Conservation (phyloP, 1,140 invertebrate genomes). For the Lanistes nyassanus region DNA sequence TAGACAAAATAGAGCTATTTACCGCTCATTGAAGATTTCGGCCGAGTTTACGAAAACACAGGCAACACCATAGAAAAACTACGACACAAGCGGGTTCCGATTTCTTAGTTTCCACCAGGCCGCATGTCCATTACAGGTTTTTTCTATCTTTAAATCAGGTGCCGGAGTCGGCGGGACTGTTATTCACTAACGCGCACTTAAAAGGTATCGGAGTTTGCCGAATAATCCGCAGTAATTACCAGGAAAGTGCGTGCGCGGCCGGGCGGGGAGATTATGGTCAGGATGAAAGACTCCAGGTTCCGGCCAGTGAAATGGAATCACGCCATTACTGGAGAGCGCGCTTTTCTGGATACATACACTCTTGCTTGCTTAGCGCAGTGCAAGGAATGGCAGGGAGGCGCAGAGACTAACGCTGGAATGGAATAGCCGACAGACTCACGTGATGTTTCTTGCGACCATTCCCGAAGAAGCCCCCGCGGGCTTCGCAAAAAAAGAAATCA, state of each 20-base stretch:
- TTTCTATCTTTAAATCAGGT: conserved; percentile 24
- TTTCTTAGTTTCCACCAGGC: not conserved
- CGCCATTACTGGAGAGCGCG: conserved; percentile 16
- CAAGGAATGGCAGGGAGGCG: too few relatives aligned
- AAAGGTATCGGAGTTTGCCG: conserved; percentile 28
- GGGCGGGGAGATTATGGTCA: conserved; percentile 20
- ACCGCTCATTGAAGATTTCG: too few relatives aligned
- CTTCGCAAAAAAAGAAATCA: too few relatives aligned
- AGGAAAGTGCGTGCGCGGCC: conserved; percentile 12
- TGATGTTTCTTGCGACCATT: too few relatives aligned
- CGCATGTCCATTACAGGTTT: conserved; percentile 21
- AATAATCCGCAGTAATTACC: conserved; percentile 27
- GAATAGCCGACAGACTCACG: too few relatives aligned
- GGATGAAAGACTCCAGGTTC: conserved; percentile 26
- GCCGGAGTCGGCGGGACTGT: conserved; percentile 1
- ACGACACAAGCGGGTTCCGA: conserved; percentile 2
- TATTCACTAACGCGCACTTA: conserved; percentile 29
- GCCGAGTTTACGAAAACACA: too few relatives aligned
- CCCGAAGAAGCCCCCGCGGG: too few relatives aligned
- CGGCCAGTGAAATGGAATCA: conserved; percentile 28
- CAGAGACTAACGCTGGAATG: too few relatives aligned
- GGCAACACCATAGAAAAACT: too few relatives aligned
- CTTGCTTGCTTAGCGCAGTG: not conserved
- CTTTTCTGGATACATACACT: conserved; percentile 16
- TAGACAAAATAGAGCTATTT: too few relatives aligned